Percentiles rank a stretch among this genome's conserved stretches.
phyloP scores from a whole-genome alignment of 2,797 vertebrate genomes.

The Sorex maritimensis region DNA sequence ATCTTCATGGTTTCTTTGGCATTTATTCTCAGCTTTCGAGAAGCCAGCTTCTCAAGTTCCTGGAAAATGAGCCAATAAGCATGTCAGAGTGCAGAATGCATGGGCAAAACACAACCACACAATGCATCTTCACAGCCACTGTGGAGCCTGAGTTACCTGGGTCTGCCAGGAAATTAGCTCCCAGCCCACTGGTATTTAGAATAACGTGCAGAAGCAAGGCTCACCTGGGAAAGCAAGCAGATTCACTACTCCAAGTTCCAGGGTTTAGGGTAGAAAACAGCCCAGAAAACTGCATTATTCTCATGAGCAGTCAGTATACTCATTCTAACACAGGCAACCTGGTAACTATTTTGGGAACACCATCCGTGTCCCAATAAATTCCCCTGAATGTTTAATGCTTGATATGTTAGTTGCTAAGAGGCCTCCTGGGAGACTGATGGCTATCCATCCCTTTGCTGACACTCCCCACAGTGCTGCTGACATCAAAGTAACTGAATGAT shows the following conservation, averaged over 20 bases:
- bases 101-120: not conserved
- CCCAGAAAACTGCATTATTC: not conserved
- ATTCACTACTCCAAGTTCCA: not conserved
- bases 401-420: not conserved
- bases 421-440: not conserved
- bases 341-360: not conserved
- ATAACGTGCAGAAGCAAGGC: not conserved
- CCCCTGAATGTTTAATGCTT: not conserved
- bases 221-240: not conserved
- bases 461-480: not conserved
- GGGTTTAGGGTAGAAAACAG: not conserved
- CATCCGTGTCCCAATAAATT: not conserved
- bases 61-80: conserved; percentile 81
- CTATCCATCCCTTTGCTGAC: not conserved
- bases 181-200: not conserved
- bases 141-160: not conserved
- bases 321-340: not conserved
- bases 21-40: conserved; percentile 96
- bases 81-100: not conserved
- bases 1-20: conserved; percentile 99
- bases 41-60: conserved; percentile 98
- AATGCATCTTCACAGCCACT: not conserved
- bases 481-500: not conserved
- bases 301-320: not conserved
- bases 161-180: not conserved